These are phyloP conservation scores for Cephalotes varians DNA, from an alignment of 2,888 invertebrate genomes.

Conservation along the genomic window DNA sequence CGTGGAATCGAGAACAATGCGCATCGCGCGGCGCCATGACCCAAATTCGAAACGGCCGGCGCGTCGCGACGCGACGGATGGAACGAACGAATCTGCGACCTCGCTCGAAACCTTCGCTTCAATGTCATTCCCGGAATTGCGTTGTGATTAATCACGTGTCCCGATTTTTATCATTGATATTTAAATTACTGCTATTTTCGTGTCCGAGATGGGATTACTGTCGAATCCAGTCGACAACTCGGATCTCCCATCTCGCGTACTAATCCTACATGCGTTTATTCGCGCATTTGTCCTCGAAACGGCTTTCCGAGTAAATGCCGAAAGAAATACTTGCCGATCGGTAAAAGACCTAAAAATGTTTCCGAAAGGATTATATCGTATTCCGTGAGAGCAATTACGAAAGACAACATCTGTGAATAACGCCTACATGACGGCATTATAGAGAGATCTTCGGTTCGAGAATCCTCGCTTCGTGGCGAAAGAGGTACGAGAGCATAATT, in stretches of 20 bases:
- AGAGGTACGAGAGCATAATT: conserved; percentile 32
- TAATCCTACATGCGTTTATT: not conserved
- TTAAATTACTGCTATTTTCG: conserved; percentile 56
- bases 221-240: conserved; percentile 10
- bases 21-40: conserved; percentile 69
- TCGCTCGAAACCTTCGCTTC: conserved; percentile 70
- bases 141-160: conserved; percentile 45
- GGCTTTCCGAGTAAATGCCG: not conserved
- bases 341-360: not conserved
- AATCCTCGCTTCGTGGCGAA: conserved; percentile 17
- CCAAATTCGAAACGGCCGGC: conserved; percentile 60
- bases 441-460: not conserved
- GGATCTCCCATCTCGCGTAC: conserved; percentile 25
- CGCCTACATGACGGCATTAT: not conserved
- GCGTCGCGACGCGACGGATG: conserved; percentile 54
- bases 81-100: conserved; percentile 63
- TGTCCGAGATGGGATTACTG: conserved; percentile 2
- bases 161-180: conserved; percentile 60
- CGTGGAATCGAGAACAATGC: conserved; percentile 69
- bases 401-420: not conserved
- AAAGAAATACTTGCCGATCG: not conserved
- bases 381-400: not conserved
- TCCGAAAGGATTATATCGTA: not conserved
- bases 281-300: not conserved
- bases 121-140: conserved; percentile 65